A percentile compares a stretch with the other conserved stretches of the same genome.
These are phyloP conservation scores for Leptinotarsa peninsularis DNA, from an alignment of 2,888 invertebrate genomes.

Conservation along the genomic window DNA sequence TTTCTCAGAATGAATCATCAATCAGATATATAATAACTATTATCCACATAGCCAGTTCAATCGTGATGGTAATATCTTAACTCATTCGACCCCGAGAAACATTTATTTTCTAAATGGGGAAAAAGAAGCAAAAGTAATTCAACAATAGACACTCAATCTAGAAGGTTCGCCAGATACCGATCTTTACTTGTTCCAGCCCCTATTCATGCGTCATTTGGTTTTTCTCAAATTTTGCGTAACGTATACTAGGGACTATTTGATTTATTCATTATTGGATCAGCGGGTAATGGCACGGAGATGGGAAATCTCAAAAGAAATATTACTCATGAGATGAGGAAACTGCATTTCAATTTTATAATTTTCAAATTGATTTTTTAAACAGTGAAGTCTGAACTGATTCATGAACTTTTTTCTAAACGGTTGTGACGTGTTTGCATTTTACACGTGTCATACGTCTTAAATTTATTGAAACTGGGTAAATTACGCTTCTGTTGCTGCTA, in stretches of 20 bases:
- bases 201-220: constrained; percentile 51
- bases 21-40: too few relatives aligned
- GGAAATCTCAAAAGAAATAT: constrained; percentile 19
- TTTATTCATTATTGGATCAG: constrained; percentile 32
- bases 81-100: constrained; percentile 38
- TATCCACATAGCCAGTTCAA: constrained; percentile 18
- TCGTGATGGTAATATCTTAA: constrained; percentile 8
- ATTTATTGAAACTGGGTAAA: too few relatives aligned
- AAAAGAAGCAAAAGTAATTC: constrained; percentile 48
- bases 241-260: constrained; percentile 29
- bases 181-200: constrained; percentile 55
- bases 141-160: constrained; percentile 54
- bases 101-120: constrained; percentile 41
- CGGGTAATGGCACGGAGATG: constrained; percentile 9
- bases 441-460: too few relatives aligned
- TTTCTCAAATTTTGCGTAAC: constrained; percentile 42
- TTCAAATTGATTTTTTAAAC: too few relatives aligned
- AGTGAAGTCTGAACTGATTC: too few relatives aligned
- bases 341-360: too few relatives aligned
- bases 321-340: background rate
- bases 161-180: constrained; percentile 50
- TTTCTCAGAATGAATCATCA: background rate
- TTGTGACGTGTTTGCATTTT: too few relatives aligned
- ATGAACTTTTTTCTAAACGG: too few relatives aligned
- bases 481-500: too few relatives aligned